phyloP scores from a whole-genome alignment of 2,888 invertebrate species.

The Carcina quercana region DNA sequence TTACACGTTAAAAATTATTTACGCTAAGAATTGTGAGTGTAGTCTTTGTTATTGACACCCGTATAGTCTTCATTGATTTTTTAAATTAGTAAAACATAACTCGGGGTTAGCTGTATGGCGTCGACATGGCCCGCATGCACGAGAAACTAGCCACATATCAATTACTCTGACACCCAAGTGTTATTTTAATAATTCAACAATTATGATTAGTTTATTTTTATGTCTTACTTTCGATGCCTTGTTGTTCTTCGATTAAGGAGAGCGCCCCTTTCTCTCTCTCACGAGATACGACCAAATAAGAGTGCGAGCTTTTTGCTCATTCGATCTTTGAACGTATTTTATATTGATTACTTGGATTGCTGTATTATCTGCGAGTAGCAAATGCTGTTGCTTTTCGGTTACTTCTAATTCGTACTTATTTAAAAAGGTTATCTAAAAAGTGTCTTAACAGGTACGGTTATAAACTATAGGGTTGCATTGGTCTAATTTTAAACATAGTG shows the following conservation, averaged over 20 bases:
- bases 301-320: too few relatives aligned
- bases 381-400: too few relatives aligned
- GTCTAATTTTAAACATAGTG: background rate
- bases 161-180: conserved; percentile 60
- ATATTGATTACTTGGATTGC: too few relatives aligned
- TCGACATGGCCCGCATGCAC: conserved; percentile 55
- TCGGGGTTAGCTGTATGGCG: conserved; percentile 29
- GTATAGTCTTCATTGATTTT: conserved; percentile 43
- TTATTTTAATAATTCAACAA: conserved; percentile 53
- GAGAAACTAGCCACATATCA: conserved; percentile 59
- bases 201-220: conserved; percentile 52
- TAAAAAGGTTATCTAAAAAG: background rate
- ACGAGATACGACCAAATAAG: too few relatives aligned
- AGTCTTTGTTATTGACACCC: conserved; percentile 34
- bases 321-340: too few relatives aligned
- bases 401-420: too few relatives aligned
- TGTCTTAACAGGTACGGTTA: background rate
- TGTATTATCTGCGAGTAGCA: too few relatives aligned
- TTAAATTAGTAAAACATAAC: conserved; percentile 49
- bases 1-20: too few relatives aligned
- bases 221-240: conserved; percentile 43
- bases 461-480: background rate
- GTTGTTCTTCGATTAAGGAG: too few relatives aligned
- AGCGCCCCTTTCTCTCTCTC: too few relatives aligned
- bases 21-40: background rate